Conservation (phyloP, 2,113 vertebrate genomes). For the Chaenogobius annularis region DNA sequence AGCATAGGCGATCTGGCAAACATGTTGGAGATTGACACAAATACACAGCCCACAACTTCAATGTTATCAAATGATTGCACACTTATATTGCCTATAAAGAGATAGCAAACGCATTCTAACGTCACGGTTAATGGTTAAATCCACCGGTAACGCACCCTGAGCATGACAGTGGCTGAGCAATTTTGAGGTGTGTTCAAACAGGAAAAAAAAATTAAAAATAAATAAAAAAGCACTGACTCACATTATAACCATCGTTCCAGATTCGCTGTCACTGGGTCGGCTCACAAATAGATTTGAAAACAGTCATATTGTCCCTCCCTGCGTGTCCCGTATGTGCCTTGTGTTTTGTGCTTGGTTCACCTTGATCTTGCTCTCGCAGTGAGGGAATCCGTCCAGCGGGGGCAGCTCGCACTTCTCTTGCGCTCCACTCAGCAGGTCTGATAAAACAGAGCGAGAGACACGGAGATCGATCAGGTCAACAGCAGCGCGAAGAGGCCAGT, state of each 20-base stretch:
- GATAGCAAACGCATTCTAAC: no score
- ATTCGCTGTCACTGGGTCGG: neutral
- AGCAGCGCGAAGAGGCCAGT: neutral
- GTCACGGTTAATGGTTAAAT: no score
- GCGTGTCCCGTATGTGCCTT: neutral
- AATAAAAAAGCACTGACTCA: neutral
- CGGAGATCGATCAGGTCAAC: conserved; percentile 48
- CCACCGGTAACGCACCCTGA: no score
- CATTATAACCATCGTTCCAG: neutral
- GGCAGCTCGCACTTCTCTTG: conserved; percentile 98
- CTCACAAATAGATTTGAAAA: neutral
- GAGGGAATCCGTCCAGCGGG: conserved; percentile 95
- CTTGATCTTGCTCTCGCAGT: conserved; percentile 96
- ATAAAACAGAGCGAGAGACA: conserved; percentile 20
- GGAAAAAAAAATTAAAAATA: no score
- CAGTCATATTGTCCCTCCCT: neutral
- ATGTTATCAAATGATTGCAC: no score
- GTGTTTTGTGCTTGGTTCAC: conserved; percentile 74
- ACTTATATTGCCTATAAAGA: no score
- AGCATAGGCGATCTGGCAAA: no score
- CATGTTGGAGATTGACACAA: no score
- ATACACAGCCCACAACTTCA: no score
- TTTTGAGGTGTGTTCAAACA: no score
- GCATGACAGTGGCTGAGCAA: no score
- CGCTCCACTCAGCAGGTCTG: conserved; percentile 97